Evolutionary conservation across 2,888 invertebrate species (phyloP), one percentile per base, ranked within the genome.

Genomic region (Apotomis turbidana): DNA sequence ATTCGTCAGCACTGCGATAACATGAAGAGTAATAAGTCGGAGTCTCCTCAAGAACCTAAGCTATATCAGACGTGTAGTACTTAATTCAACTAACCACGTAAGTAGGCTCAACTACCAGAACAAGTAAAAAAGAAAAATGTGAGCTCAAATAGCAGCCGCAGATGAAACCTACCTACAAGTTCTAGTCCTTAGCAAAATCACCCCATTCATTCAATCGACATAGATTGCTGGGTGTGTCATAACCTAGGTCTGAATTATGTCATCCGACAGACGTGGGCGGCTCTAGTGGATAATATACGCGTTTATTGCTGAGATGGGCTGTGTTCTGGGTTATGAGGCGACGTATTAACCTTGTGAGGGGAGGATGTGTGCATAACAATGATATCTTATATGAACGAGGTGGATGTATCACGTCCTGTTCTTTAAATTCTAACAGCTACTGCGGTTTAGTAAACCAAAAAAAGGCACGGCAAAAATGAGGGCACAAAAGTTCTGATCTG

Each of bases 241-340:
- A 69, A 60, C 72, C 75, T 76, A 77, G 75, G 74, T 76, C 75
- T 76, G 75, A 78, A 78, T 77, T 75, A 75, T 78, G 76, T 76
- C 76, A 76, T 77, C 73, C 74, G 76, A 75, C 78, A 73, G 74
- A 59, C 74, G 76, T 74, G 76, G 77, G 76, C 78, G 77, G 74
- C 77, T 76, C 74, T 68, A 74, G 62, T 63, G 74, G 74, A 74
- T 74, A 74, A 78, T 79, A 78, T 70, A 68, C 44, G 70, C 75
- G 76, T 79, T 77, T 78, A 79, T 81, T 80, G 76, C 71, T 73
- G 68, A 76, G 74, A 75, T 75, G 76, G 77, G 78, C 72, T 75
- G 76, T 64, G 57, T 67, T 67, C 71, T 68, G 71, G 71, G 71
- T 68, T 71, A 71, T 71, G 74, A 76, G 76, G 70, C 74, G 69